Percentiles rank a stretch among this genome's conserved stretches.
These are phyloP conservation scores for Mercenaria mercenaria DNA, from an alignment of 1,140 invertebrate genomes.

Conservation along the genomic window DNA sequence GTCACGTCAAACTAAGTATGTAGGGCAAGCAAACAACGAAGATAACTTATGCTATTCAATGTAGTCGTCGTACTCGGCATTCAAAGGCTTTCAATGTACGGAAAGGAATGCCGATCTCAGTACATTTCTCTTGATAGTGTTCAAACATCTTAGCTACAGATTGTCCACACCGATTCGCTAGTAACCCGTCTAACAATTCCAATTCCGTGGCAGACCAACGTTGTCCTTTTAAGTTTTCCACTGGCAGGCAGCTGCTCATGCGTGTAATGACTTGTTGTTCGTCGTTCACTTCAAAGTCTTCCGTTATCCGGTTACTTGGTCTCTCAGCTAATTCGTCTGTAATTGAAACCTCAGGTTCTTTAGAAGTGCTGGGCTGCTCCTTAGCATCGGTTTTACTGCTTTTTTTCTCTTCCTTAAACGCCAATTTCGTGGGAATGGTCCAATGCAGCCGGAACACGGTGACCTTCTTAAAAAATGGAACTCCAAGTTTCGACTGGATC, in stretches of 20 bases:
- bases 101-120: neutral
- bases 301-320: neutral
- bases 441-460: neutral
- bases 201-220: neutral
- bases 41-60: too few relatives aligned
- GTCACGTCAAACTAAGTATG: too few relatives aligned
- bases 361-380: too few relatives aligned
- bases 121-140: neutral
- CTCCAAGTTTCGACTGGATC: neutral
- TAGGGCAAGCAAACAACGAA: too few relatives aligned
- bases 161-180: neutral
- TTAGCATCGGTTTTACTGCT: too few relatives aligned
- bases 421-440: neutral
- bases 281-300: neutral
- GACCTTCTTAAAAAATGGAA: neutral
- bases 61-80: neutral
- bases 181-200: neutral
- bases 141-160: neutral
- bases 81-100: neutral
- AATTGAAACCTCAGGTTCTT: too few relatives aligned
- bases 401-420: neutral
- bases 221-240: neutral
- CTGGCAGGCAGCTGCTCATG: neutral
- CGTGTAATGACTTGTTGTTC: neutral
- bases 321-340: too few relatives aligned